Evolutionary conservation across 2,113 vertebrate genomes (phyloP).

Genomic region (Falco punctatus): DNA sequence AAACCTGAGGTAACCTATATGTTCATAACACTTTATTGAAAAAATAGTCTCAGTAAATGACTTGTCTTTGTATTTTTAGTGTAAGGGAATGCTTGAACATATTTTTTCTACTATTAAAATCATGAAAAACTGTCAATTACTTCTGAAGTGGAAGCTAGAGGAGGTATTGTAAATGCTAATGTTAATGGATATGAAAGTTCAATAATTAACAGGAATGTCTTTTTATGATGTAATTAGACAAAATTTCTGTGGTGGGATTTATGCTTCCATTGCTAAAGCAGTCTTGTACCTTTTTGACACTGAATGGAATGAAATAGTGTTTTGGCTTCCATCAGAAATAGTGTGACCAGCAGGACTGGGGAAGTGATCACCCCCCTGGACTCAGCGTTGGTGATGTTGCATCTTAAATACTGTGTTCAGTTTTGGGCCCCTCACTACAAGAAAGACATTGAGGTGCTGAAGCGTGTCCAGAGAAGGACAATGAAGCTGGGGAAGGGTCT

Average conservation of each 20-base stretch:
- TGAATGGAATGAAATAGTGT: neutral
- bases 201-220: neutral
- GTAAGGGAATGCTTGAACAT: neutral
- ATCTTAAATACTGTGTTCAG: rapidly evolving
- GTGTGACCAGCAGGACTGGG: too few relatives aligned
- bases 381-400: rapidly evolving
- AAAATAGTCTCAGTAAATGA: neutral
- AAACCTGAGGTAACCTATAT: neutral
- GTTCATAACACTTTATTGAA: neutral
- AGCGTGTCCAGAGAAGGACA: rapidly evolving
- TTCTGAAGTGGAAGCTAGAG: neutral
- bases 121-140: neutral
- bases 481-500: neutral
- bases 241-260: neutral
- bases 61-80: neutral
- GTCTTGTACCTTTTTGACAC: neutral
- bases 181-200: neutral
- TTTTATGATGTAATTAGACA: neutral
- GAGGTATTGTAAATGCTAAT: neutral
- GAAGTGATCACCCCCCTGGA: rapidly evolving
- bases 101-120: neutral
- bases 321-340: neutral
- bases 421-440: neutral
- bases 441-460: neutral
- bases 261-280: neutral